Evolutionary conservation across 2,113 vertebrate genomes (phyloP).

Genomic region (Actenoides lindsayi): DNA sequence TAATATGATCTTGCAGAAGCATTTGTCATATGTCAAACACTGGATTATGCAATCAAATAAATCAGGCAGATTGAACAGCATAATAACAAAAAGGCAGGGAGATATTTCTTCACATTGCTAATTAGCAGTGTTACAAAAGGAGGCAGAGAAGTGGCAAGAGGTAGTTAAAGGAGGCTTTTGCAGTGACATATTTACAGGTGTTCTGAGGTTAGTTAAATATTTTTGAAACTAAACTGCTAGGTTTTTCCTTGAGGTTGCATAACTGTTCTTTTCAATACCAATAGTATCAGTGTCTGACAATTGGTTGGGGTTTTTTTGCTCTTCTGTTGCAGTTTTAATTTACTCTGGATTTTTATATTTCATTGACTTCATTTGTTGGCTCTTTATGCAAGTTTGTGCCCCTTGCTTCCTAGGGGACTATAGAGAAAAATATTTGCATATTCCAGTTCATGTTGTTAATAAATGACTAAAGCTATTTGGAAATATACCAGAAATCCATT

Average conservation of each 20-base stretch:
- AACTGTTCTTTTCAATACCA: slow-evolving; percentile 16
- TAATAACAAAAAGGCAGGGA: not conserved
- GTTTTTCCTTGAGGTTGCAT: not conserved
- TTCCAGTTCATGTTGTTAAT: slow-evolving; percentile 20
- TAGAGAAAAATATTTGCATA: not conserved
- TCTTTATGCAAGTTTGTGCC: not conserved
- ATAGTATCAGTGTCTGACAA: not conserved
- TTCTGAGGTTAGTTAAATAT: not conserved
- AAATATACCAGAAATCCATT: slow-evolving; percentile 23
- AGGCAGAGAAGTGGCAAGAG: not conserved
- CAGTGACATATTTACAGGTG: not conserved
- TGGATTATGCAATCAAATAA: not conserved
- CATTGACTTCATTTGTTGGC: not conserved
- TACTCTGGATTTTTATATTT: not conserved
- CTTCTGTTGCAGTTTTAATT: not conserved
- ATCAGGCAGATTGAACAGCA: not conserved
- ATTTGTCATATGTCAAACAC: not conserved
- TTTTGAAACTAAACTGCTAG: not conserved
- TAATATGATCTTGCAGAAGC: not conserved
- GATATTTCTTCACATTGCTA: not conserved
- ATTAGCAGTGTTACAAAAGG: not conserved
- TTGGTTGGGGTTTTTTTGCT: not conserved
- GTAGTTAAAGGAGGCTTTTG: not conserved
- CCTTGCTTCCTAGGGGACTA: not conserved
- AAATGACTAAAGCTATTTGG: slow-evolving; percentile 39